Percentiles rank a stretch among this genome's conserved stretches.
These are phyloP conservation scores for Lacanobia wlatinum DNA, from an alignment of 2,888 invertebrate genomes.

Conservation along the genomic window DNA sequence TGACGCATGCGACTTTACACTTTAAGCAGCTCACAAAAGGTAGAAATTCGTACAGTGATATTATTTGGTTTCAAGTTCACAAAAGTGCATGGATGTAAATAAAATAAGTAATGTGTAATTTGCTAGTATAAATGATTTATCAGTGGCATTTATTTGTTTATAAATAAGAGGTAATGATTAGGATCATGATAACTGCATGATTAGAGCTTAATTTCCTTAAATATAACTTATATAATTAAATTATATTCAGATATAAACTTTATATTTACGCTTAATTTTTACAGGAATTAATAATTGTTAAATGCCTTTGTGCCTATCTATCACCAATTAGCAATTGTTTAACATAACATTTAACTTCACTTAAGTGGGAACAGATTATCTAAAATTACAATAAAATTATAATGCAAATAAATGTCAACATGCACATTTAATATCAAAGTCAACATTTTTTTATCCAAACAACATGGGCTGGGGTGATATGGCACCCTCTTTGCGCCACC, in stretches of 20 bases:
- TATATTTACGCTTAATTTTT: not conserved
- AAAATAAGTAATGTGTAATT: not conserved
- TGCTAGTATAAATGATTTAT: not conserved
- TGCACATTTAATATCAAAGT: slow-evolving; percentile 79
- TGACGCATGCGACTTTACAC: slow-evolving; percentile 14
- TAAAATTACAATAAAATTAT: slow-evolving; percentile 70
- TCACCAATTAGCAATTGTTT: slow-evolving; percentile 57
- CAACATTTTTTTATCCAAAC: slow-evolving; percentile 82
- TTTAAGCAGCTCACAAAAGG: accelerated
- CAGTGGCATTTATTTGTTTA: not conserved
- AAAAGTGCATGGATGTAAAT: not conserved
- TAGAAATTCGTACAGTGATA: not conserved
- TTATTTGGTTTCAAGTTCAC: slow-evolving; percentile 1
- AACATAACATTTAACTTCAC: slow-evolving; percentile 54
- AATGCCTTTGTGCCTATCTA: not conserved
- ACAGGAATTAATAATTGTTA: too few species aligned
- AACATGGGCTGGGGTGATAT: slow-evolving; percentile 70
- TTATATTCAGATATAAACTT: not conserved
- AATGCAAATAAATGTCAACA: slow-evolving; percentile 82
- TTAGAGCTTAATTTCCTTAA: not conserved
- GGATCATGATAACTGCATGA: too few species aligned
- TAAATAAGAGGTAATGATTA: too few species aligned
- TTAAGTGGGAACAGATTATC: slow-evolving; percentile 53
- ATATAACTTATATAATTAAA: too few species aligned
- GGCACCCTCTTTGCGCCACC: slow-evolving; percentile 67